Base-by-base conservation (phyloP, 2,113 vertebrate genomes). In the Mormyrus iriodes region DNA sequence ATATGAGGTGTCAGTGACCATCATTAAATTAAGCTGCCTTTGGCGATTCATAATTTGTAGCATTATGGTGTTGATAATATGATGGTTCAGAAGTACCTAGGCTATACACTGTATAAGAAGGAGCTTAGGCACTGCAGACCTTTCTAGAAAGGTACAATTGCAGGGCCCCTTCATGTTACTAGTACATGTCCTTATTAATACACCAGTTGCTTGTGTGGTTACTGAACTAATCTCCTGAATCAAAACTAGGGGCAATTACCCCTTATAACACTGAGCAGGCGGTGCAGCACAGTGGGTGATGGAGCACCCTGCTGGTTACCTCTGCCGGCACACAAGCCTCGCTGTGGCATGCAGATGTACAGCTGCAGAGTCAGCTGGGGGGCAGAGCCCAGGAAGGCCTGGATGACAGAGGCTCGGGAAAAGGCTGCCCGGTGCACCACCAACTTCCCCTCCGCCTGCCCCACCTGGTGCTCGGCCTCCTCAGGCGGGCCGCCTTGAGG, bases 341-440 rank as follows among this genome's bases (percentile, higher is more conserved):
- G 96, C 92, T 97, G 96, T 91, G 98, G 94, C 91, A 98, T 90
- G 15, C 96, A 97, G 93, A 99, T 98, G 92, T 99, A 99, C 86
- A 99, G 96, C 93, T 99, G 98, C 89, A 99, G 96, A 0, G 98
- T 99, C 92, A 99, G 96, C 92, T 99, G 98, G 0, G 98, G 98
- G 0, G 98, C 98, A 0, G 98, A 99, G 90, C 98, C 98, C 1
- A 99, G 96, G 94, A 99, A 99, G 0, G 98, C 98, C 94, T 99
- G 98, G 90, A 99, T 98, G 93, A 99, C 98, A 0, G 98, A 98
- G 0, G 97, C 97, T 84, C 98, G 95, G 91, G 97, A 97, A 91
- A 99, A 99, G 0, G 98, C 98, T n/a, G 98, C 98, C 65, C 97
- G 94, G 94, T 99, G 98, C 0, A 97, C 98, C 69, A 96, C 95